Base-by-base conservation (phyloP, 2,113 vertebrate genomes). In the Toxostoma redivivum region DNA sequence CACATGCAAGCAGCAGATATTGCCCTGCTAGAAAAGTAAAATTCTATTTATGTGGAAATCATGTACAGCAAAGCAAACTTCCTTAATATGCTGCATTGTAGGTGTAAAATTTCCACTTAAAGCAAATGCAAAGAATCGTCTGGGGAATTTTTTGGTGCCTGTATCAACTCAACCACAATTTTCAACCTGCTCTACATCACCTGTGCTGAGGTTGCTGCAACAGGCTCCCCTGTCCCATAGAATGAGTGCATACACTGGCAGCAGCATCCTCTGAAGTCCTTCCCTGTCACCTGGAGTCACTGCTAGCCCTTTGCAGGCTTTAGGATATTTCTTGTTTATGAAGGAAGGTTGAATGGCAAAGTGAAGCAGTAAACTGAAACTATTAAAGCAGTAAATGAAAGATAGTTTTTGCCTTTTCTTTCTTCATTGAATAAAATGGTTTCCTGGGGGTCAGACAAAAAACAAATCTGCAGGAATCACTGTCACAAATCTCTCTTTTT, bases 141-240 rank as follows among this genome's bases (percentile, higher is more conserved):
- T 28, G 37, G 38, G 61, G 54, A 80, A 57, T 28, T 15, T 42
- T 44, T 47, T 54, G 17, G 15, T 76, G 65, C 61, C 35, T 51
- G n/a, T 71, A 23, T 27, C 58, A 61, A 30, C 28, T 74, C 38
- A 57, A 8, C 4, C 27, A 22, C 31, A 35, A 35, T 20, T 71
- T 58, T 40, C 37, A 72, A 5, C 2, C 25, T 0, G 1, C 56
- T 51, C 30, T 40, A 15, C 0, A 0, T 71, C 45, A 25, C 23
- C n/a, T 47, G 31, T 56, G 80, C 56, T 58, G 30, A 70, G 21
- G 30, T 21, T 51, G 45, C 51, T 51, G 25, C 47, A 38, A 7
- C 3, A 45, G 54, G 33, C 9, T 69, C 12, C 24, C 38, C 27
- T 62, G 67, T 66, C 42, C 54, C 45, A 18, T 1, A 5, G 44